Percentiles rank a stretch among this genome's conserved stretches.
These are phyloP conservation scores for Reinhardtius hippoglossoides DNA, from an alignment of 2,113 vertebrate species.

Conservation along the genomic window DNA sequence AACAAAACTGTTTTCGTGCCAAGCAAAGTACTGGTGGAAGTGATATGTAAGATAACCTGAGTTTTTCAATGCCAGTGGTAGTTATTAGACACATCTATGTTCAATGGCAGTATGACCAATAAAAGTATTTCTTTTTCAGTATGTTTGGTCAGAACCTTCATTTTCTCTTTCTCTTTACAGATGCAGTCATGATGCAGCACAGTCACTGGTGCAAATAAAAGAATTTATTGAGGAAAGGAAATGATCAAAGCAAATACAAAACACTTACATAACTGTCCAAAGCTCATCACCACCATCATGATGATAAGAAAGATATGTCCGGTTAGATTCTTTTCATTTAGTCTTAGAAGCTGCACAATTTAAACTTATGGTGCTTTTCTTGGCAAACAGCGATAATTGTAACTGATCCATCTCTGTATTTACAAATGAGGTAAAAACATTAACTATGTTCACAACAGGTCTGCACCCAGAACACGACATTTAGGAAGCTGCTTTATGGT, in stretches of 20 bases:
- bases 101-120: slow-evolving; percentile 35
- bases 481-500: slow-evolving; percentile 72
- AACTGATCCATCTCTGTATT: slow-evolving; percentile 72
- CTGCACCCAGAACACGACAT: slow-evolving; percentile 78
- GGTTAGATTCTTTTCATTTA: slow-evolving; percentile 34
- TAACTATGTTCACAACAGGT: slow-evolving; percentile 76
- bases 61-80: slow-evolving; percentile 5
- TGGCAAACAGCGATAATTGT: slow-evolving; percentile 57
- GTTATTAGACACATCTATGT: slow-evolving; percentile 16
- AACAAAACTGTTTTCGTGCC: slow-evolving; percentile 2
- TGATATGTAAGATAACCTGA: background rate
- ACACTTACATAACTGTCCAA: slow-evolving; percentile 75
- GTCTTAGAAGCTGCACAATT: slow-evolving; percentile 57
- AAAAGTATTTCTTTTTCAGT: slow-evolving; percentile 16
- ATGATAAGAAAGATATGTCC: slow-evolving; percentile 73
- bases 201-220: slow-evolving; percentile 77
- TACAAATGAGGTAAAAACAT: slow-evolving; percentile 85
- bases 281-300: slow-evolving; percentile 70
- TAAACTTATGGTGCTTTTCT: slow-evolving; percentile 63
- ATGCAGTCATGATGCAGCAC: slow-evolving; percentile 38
- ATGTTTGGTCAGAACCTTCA: too few species aligned
- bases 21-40: background rate
- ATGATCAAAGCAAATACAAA: slow-evolving; percentile 82
- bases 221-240: slow-evolving; percentile 80
- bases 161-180: background rate